These are phyloP conservation scores for Nycticorax nycticorax DNA, from an alignment of 2,113 vertebrate genomes.

Conservation along the genomic window DNA sequence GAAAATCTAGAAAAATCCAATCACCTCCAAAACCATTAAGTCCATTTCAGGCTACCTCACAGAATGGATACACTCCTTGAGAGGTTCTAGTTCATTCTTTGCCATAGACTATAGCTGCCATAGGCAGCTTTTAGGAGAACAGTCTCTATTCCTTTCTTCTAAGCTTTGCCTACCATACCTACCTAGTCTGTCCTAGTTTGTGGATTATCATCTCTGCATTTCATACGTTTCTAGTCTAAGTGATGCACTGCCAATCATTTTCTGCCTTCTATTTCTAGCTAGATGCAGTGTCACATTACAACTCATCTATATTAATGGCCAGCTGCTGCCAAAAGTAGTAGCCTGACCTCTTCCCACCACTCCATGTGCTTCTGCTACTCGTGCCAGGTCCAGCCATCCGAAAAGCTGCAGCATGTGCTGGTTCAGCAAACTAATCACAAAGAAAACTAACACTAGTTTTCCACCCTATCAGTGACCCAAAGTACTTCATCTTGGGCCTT, in stretches of 20 bases:
- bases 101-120: not conserved
- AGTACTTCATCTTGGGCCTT: not conserved
- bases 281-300: not conserved
- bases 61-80: not conserved
- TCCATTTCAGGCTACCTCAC: not conserved
- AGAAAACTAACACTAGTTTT: accelerated
- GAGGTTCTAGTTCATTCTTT: not conserved
- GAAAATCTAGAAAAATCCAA: not conserved
- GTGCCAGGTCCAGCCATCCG: not conserved
- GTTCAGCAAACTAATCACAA: not conserved
- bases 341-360: not conserved
- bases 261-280: not conserved
- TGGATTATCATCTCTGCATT: not conserved
- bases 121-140: not conserved
- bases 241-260: not conserved
- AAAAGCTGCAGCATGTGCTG: not conserved
- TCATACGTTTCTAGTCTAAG: accelerated
- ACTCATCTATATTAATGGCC: not conserved
- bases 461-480: not conserved
- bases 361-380: not conserved
- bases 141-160: not conserved
- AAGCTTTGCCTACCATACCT: not conserved
- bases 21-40: not conserved
- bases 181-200: not conserved
- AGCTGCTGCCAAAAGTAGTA: not conserved